Evolutionary conservation across 2,113 vertebrate genomes (phyloP).

Genomic region (Talpa occidentalis): DNA sequence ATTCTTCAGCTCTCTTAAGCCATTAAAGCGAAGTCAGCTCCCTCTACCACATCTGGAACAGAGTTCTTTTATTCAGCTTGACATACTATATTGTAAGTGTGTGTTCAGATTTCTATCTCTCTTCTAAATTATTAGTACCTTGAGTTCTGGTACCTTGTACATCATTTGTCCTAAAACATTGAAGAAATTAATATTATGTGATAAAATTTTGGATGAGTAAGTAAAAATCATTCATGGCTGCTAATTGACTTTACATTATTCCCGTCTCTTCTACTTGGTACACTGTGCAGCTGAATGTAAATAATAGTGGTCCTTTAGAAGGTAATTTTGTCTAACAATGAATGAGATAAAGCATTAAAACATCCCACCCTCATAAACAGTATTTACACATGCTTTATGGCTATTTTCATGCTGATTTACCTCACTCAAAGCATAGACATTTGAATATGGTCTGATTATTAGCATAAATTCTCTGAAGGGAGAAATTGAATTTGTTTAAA

Average conservation of each 20-base stretch:
- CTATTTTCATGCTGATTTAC: neutral
- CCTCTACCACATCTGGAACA: neutral
- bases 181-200: neutral
- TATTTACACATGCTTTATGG: neutral
- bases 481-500: neutral
- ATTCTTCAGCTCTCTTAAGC: neutral
- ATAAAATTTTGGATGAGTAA: neutral
- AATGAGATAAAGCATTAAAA: neutral
- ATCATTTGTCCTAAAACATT: neutral
- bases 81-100: neutral
- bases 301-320: neutral
- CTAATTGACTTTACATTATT: neutral
- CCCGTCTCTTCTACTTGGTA: neutral
- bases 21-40: neutral
- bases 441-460: neutral
- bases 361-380: neutral
- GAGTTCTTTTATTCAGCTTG: neutral
- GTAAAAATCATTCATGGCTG: neutral
- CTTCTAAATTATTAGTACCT: neutral
- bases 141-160: neutral
- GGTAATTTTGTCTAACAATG: neutral
- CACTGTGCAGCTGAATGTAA: neutral
- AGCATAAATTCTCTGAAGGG: neutral
- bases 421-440: neutral
- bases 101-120: neutral